Percentiles rank a stretch among this genome's conserved stretches.
These are phyloP conservation scores for Procapra przewalskii DNA, from an alignment of 2,113 vertebrate genomes.

Conservation along the genomic window DNA sequence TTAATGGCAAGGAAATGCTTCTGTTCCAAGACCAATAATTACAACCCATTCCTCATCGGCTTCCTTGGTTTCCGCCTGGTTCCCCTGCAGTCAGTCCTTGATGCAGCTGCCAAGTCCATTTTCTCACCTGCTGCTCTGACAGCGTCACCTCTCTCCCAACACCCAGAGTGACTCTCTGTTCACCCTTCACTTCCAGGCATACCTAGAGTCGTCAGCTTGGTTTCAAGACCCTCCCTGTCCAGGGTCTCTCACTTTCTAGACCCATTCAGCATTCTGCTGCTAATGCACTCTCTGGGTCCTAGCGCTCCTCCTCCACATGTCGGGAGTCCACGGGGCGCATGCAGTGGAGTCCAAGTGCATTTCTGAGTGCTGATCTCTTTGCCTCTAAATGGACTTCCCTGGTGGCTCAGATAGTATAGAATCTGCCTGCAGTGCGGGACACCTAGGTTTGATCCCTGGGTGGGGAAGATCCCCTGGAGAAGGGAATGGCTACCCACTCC, in stretches of 20 bases:
- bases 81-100: neutral
- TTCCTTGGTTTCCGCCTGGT: neutral
- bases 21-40: constrained; percentile 42
- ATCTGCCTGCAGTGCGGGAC: neutral
- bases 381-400: neutral
- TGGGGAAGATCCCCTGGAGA: neutral
- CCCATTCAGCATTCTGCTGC: neutral
- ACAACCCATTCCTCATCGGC: neutral
- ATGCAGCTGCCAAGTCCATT: neutral
- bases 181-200: neutral
- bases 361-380: neutral
- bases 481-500: neutral
- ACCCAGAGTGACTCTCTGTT: neutral
- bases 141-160: neutral
- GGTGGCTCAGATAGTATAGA: neutral
- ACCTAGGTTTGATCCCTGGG: neutral
- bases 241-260: neutral
- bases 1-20: constrained; percentile 36
- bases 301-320: accelerated
- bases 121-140: neutral
- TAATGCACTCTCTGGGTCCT: neutral
- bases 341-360: neutral
- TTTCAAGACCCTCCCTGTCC: neutral
- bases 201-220: neutral
- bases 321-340: too few species aligned